A percentile compares a stretch with the other conserved stretches of the same genome.
phyloP scores from a whole-genome alignment of 2,113 vertebrate genomes.

The Dendropsophus ebraccatus region DNA sequence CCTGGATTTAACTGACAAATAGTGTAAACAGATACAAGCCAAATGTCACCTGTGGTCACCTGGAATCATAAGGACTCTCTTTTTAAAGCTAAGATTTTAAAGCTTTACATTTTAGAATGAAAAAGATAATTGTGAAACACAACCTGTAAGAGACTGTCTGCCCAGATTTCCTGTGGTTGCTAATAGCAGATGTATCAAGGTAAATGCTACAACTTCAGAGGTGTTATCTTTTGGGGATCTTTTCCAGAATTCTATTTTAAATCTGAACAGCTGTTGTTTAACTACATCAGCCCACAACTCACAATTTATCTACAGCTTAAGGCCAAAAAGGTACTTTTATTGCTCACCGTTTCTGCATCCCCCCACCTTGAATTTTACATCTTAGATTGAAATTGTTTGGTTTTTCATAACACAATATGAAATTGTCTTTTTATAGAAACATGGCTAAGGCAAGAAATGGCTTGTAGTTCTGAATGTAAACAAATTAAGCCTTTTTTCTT shows the following conservation, averaged over 20 bases:
- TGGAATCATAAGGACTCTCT: slow-evolving; percentile 7
- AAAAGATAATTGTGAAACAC: rapidly evolving
- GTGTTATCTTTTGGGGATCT: slow-evolving; percentile 86
- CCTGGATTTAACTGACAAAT: slow-evolving; percentile 53
- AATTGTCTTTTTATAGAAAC: slow-evolving; percentile 58
- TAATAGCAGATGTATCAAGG: slow-evolving; percentile 80
- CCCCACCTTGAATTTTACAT: slow-evolving; percentile 81
- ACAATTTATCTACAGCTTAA: slow-evolving; percentile 89
- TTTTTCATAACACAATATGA: slow-evolving; percentile 78
- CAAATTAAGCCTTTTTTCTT: slow-evolving; percentile 47
- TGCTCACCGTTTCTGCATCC: slow-evolving; percentile 72
- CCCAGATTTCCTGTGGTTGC: slow-evolving; percentile 67
- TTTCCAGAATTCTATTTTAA: slow-evolving; percentile 92
- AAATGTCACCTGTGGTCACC: slow-evolving; percentile 54
- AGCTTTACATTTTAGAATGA: not conserved
- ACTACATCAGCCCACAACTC: slow-evolving; percentile 82
- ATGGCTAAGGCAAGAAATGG: slow-evolving; percentile 55
- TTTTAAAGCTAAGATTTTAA: not conserved
- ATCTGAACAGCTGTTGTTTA: slow-evolving; percentile 94
- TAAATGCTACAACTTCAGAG: slow-evolving; percentile 80
- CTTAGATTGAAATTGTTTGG: slow-evolving; percentile 71
- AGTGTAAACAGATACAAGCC: not conserved
- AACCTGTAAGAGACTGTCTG: slow-evolving; percentile 64
- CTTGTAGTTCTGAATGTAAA: slow-evolving; percentile 67
- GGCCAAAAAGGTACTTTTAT: slow-evolving; percentile 82